phyloP scores from a whole-genome alignment of 1,140 invertebrate species.

The Solenopsis fugax region DNA sequence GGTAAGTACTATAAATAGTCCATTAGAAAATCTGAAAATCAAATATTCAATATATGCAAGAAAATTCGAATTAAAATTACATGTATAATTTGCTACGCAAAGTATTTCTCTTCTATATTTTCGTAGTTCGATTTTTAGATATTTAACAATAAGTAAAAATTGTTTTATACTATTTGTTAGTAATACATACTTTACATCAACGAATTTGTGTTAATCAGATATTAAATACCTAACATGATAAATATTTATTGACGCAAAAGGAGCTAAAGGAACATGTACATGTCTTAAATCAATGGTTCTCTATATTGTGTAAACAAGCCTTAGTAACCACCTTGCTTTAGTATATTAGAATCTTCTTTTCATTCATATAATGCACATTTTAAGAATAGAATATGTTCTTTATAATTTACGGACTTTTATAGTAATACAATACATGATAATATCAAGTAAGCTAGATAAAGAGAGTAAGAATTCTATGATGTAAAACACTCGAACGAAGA shows the following conservation, averaged over 20 bases:
- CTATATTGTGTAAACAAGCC: slow-evolving; percentile 74
- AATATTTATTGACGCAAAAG: slow-evolving; percentile 31
- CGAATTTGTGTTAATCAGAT: slow-evolving; percentile 6
- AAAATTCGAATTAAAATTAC: not conserved
- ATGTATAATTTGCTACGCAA: not conserved
- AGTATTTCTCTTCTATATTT: not conserved
- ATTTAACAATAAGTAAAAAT: not conserved
- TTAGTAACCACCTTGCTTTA: slow-evolving; percentile 72
- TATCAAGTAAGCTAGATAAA: not conserved
- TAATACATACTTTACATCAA: not conserved
- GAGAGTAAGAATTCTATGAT: not conserved
- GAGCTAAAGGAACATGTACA: slow-evolving; percentile 9
- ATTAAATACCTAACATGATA: not conserved
- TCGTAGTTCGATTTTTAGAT: not conserved
- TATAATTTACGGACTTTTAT: not conserved
- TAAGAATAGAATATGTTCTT: slow-evolving; percentile 3
- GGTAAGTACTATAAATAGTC: slow-evolving; percentile 44
- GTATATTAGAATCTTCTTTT: not conserved
- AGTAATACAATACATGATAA: not conserved
- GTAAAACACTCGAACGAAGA: not conserved
- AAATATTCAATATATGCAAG: slow-evolving; percentile 18
- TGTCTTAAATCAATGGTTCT: slow-evolving; percentile 65
- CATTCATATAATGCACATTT: not conserved
- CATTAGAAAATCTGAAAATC: slow-evolving; percentile 68
- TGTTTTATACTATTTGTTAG: not conserved